Conservation (phyloP, 2,797 vertebrate species). For the Catamblyrhynchus diadema region DNA sequence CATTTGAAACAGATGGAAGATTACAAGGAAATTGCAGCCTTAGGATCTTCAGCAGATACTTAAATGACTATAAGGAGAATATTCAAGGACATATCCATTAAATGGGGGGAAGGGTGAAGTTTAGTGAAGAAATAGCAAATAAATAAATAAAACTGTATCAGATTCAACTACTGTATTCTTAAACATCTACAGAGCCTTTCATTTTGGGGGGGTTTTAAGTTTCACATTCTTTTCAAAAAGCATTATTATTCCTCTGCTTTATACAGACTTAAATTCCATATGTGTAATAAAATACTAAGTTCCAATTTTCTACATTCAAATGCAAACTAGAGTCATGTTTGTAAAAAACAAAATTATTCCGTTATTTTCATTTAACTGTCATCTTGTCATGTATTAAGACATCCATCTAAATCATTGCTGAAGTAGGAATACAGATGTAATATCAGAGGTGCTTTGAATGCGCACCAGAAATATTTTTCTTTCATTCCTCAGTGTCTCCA, state of each 20-base stretch:
- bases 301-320: neutral
- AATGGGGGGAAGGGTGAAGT: neutral
- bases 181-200: neutral
- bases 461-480: neutral
- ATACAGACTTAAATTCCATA: neutral
- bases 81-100: neutral
- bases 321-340: neutral
- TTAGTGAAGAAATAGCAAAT: neutral
- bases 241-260: neutral
- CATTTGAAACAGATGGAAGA: constrained; percentile 10
- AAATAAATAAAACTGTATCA: neutral
- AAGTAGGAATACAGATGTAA: neutral
- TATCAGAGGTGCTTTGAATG: neutral
- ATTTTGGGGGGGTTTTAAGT: neutral
- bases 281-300: neutral
- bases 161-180: neutral
- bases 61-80: neutral
- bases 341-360: neutral
- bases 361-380: neutral
- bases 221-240: neutral
- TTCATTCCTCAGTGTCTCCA: neutral
- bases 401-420: neutral
- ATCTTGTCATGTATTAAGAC: neutral
- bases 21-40: neutral
- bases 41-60: neutral